These are phyloP conservation scores for Ochotona princeps DNA, from an alignment of 2,113 vertebrate genomes.

Conservation along the genomic window DNA sequence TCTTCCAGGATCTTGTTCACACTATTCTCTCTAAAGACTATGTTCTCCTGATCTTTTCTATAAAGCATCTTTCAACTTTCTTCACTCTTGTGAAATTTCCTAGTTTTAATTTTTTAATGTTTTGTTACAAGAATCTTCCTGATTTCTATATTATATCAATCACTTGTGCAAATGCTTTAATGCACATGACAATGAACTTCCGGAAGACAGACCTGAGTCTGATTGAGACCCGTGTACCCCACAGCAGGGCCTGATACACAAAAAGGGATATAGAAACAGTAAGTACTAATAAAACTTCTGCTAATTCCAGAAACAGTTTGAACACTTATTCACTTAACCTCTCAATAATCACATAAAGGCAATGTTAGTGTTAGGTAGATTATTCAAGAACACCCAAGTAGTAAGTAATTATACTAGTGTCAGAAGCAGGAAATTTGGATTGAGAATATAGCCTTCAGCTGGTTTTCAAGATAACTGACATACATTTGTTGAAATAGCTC, in stretches of 20 bases:
- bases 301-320: not conserved
- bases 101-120: not conserved
- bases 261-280: not conserved
- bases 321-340: not conserved
- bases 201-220: not conserved
- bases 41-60: not conserved
- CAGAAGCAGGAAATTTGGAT: not conserved
- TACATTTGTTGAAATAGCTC: not conserved
- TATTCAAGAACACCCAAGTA: not conserved
- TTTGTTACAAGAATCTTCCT: not conserved
- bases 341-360: not conserved
- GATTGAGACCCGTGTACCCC: not conserved
- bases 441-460: not conserved
- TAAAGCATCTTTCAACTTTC: not conserved
- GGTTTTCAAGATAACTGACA: not conserved
- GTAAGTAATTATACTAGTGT: not conserved
- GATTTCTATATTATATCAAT: not conserved
- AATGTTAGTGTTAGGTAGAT: not conserved
- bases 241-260: not conserved
- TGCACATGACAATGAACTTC: not conserved
- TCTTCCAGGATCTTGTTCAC: not conserved
- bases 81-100: not conserved
- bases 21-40: not conserved
- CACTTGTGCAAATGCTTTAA: constrained; percentile 22
- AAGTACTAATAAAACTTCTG: not conserved